phyloP scores from a whole-genome alignment of 2,888 invertebrate species.

The Chymomyza amoena region DNA sequence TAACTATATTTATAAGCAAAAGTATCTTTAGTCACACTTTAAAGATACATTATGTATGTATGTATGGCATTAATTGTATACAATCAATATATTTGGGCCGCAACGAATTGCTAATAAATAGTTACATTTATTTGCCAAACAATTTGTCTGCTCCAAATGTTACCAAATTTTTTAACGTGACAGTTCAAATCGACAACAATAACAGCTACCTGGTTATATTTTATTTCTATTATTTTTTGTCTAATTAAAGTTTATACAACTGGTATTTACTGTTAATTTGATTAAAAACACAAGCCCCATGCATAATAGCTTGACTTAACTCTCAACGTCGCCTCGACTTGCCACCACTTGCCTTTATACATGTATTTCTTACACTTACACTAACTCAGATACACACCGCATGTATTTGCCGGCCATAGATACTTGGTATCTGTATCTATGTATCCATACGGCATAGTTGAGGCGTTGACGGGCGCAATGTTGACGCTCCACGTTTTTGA shows the following conservation, averaged over 20 bases:
- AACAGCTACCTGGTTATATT: not conserved
- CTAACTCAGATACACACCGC: not conserved
- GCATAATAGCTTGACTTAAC: conserved; percentile 35
- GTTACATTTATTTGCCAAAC: not conserved
- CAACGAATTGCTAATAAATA: conserved; percentile 11
- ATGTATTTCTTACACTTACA: not conserved
- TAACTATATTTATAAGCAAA: conserved; percentile 12
- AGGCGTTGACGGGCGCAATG: conserved; percentile 55
- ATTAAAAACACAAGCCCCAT: conserved; percentile 52
- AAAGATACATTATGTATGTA: not conserved
- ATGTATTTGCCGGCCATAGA: conserved; percentile 3
- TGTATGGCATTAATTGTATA: not conserved
- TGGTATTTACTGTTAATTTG: conserved; percentile 70
- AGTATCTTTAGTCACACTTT: not conserved
- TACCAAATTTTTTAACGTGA: conserved; percentile 4
- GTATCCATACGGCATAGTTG: conserved; percentile 42
- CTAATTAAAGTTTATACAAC: conserved; percentile 62
- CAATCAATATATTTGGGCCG: conserved; percentile 12
- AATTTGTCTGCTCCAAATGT: conserved; percentile 16
- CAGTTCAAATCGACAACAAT: conserved; percentile 15
- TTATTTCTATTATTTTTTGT: not conserved
- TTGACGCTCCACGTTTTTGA: conserved; percentile 61
- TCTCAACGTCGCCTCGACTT: conserved; percentile 27
- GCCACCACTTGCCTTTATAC: conserved; percentile 31
- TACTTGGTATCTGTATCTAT: conserved; percentile 19